phyloP scores from a whole-genome alignment of 2,113 vertebrate species.

The Pelmatolapia mariae region DNA sequence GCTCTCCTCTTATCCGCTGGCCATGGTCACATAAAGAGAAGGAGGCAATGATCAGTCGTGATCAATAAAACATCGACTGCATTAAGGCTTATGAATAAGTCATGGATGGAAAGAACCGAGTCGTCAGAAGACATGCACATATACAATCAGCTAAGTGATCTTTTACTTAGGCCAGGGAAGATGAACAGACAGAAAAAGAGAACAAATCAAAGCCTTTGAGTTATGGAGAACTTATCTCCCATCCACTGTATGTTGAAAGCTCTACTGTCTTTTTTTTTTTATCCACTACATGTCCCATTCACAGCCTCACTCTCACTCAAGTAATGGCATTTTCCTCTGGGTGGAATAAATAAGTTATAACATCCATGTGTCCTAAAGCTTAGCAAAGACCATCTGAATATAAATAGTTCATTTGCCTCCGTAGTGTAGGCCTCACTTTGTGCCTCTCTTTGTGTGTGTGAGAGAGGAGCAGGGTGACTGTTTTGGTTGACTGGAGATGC shows the following conservation, averaged over 20 bases:
- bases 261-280: not conserved
- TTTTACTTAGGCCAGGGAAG: conserved; percentile 27
- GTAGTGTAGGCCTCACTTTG: conserved; percentile 1
- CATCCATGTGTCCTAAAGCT: conserved; percentile 51
- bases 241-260: conserved; percentile 22
- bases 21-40: conserved; percentile 38
- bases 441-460: not conserved
- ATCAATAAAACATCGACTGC: conserved; percentile 71
- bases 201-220: conserved; percentile 34
- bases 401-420: conserved; percentile 58
- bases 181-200: conserved; percentile 25
- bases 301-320: not conserved
- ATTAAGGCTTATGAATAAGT: conserved; percentile 70
- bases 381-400: conserved; percentile 51
- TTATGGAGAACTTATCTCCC: conserved; percentile 34
- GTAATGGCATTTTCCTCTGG: conserved; percentile 35
- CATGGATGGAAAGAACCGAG: conserved; percentile 43
- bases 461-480: not conserved
- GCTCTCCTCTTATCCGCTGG: conserved; percentile 21
- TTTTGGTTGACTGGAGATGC: conserved; percentile 45
- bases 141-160: conserved; percentile 16
- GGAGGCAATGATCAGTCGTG: conserved; percentile 52
- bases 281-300: not conserved
- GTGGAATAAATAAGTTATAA: conserved; percentile 58
- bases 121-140: conserved; percentile 1